A percentile compares a stretch with the other conserved stretches of the same genome.
Evolutionary conservation across 2,113 vertebrate species (phyloP).

Genomic region (Camelus dromedarius): DNA sequence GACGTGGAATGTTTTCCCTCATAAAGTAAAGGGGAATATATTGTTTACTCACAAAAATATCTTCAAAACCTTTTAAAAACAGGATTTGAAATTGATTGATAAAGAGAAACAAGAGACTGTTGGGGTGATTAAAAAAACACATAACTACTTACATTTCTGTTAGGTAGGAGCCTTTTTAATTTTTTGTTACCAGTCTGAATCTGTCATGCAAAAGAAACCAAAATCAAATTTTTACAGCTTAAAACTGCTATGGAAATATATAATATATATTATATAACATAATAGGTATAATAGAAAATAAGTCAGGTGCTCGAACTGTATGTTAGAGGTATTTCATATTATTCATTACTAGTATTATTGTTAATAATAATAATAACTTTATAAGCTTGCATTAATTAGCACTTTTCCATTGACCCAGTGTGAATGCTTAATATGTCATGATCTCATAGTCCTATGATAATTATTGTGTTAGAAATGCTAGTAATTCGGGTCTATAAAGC

Average conservation of each 20-base stretch:
- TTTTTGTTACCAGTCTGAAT: conserved; percentile 20
- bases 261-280: background rate
- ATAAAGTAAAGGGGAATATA: background rate
- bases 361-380: conserved; percentile 55
- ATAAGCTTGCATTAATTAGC: conserved; percentile 56
- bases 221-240: background rate
- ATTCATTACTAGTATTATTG: conserved; percentile 9
- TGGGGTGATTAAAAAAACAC: background rate
- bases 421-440: conserved; percentile 31
- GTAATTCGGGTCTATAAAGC: conserved; percentile 46
- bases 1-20: background rate
- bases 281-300: background rate
- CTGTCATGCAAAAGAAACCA: background rate
- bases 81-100: background rate
- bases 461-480: conserved; percentile 43
- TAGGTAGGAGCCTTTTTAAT: background rate
- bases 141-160: background rate
- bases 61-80: background rate
- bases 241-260: conserved; percentile 10
- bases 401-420: background rate
- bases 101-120: background rate
- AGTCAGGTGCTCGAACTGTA: background rate
- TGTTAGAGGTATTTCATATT: conserved; percentile 13
- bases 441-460: conserved; percentile 59
- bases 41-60: background rate